Conservation (phyloP, 2,888 invertebrate genomes). For the Griposia aprilina region DNA sequence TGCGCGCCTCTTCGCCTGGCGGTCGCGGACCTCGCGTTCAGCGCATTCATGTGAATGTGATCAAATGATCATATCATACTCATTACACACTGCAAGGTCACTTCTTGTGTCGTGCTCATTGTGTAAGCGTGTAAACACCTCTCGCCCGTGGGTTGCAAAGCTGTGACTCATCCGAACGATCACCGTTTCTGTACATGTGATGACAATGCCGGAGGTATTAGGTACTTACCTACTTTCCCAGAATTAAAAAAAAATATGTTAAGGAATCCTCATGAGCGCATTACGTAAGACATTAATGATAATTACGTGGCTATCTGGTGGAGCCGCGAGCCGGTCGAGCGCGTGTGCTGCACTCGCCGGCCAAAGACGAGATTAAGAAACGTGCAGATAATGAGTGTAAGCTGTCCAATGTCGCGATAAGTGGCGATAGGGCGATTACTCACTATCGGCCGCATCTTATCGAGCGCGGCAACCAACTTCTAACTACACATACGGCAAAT, state of each 20-base stretch:
- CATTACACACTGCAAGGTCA: constrained; percentile 53
- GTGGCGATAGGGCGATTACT: constrained; percentile 32
- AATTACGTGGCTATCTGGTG: constrained; percentile 41
- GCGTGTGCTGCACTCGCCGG: constrained; percentile 5
- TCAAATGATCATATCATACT: not conserved
- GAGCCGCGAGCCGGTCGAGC: not conserved
- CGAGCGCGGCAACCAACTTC: constrained; percentile 15
- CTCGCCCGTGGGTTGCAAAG: not conserved
- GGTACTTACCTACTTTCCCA: not conserved
- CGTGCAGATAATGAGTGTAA: constrained; percentile 55
- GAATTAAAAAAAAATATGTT: not conserved
- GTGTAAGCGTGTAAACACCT: constrained; percentile 30
- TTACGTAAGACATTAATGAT: constrained; percentile 32
- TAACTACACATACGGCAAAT: not conserved
- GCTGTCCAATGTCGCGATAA: constrained; percentile 38
- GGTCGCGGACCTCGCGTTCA: not conserved
- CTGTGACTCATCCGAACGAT: constrained; percentile 28
- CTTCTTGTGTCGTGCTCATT: constrained; percentile 44
- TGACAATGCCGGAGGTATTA: constrained; percentile 3
- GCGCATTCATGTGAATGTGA: constrained; percentile 10
- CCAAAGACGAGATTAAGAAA: constrained; percentile 59
- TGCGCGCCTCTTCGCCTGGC: not conserved
- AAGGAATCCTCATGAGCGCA: constrained; percentile 6
- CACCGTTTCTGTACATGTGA: not conserved
- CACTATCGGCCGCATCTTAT: constrained; percentile 35